Conservation (phyloP, 2,113 vertebrate genomes). For the Acanthochromis polyacanthus region DNA sequence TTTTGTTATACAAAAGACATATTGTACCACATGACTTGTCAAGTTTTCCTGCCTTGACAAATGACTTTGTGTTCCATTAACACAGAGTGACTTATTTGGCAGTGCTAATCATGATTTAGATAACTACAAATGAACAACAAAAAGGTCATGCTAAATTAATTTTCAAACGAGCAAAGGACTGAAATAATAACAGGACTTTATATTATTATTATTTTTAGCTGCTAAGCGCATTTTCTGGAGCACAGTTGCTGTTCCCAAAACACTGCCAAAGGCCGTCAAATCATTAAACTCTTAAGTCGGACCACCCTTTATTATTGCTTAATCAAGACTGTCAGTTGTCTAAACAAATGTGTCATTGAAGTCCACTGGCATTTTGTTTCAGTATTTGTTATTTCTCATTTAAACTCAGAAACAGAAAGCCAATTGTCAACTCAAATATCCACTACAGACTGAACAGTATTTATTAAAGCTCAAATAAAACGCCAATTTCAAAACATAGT, state of each 20-base stretch:
- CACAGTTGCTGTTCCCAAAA: background rate
- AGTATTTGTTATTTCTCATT: background rate
- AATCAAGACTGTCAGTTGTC: background rate
- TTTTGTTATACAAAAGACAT: background rate
- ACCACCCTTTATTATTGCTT: background rate
- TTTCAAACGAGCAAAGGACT: conserved; percentile 18
- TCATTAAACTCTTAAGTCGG: background rate
- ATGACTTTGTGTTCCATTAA: conserved; percentile 43
- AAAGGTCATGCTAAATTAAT: conserved; percentile 20
- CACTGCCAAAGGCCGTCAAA: background rate
- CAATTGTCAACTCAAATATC: background rate
- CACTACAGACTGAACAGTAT: no score
- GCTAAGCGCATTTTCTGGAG: conserved; percentile 1
- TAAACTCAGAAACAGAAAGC: background rate
- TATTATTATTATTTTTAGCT: conserved; percentile 2
- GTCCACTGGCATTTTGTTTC: background rate
- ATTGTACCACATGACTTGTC: background rate
- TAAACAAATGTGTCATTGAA: background rate
- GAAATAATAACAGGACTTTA: background rate
- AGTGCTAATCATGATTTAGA: conserved; percentile 16
- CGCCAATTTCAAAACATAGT: background rate
- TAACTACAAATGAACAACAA: conserved; percentile 21
- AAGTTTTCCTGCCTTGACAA: conserved; percentile 23
- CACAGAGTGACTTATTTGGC: conserved; percentile 13
- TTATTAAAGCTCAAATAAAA: background rate